These are phyloP conservation scores for Phacellophora camtschatica DNA, from an alignment of 30 jellyfish, hydroid and myxozoan genomes.

Conservation along the genomic window DNA sequence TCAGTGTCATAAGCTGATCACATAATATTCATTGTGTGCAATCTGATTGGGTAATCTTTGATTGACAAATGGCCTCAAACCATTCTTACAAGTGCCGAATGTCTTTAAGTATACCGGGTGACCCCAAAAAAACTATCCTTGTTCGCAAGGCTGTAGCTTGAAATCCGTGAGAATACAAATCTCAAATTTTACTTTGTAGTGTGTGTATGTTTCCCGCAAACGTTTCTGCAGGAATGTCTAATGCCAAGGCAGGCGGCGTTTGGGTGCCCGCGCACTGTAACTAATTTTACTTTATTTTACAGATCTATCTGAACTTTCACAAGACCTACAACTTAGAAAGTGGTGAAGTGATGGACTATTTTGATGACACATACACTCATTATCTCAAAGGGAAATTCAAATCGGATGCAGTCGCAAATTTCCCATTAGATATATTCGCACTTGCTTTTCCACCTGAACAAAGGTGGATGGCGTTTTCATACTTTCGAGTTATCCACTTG, in stretches of 20 bases:
- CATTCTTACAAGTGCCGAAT: no score
- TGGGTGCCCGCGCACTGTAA: background rate
- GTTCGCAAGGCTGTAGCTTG: no score
- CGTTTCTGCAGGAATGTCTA: background rate
- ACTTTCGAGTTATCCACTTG: conserved; percentile 62
- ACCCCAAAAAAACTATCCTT: no score
- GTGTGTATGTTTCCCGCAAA: background rate
- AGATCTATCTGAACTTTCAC: conserved; percentile 84
- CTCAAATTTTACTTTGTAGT: no score
- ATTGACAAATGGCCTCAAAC: no score
- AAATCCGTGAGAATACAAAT: no score
- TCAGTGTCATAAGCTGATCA: no score
- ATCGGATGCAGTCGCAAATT: conserved; percentile 57
- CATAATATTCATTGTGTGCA: no score
- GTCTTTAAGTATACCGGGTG: no score
- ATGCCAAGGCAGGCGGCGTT: background rate
- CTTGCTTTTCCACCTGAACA: conserved; percentile 37
- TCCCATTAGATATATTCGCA: conserved; percentile 69
- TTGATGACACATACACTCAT: conserved; percentile 35
- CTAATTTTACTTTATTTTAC: background rate
- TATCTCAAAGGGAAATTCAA: conserved; percentile 66
- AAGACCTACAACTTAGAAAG: conserved; percentile 28
- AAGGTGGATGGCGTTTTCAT: conserved; percentile 40
- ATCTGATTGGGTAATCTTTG: no score
- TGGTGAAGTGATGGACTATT: conserved; percentile 53